These are phyloP conservation scores for Scytalopus superciliaris DNA, from an alignment of 2,113 vertebrate species.

Conservation along the genomic window DNA sequence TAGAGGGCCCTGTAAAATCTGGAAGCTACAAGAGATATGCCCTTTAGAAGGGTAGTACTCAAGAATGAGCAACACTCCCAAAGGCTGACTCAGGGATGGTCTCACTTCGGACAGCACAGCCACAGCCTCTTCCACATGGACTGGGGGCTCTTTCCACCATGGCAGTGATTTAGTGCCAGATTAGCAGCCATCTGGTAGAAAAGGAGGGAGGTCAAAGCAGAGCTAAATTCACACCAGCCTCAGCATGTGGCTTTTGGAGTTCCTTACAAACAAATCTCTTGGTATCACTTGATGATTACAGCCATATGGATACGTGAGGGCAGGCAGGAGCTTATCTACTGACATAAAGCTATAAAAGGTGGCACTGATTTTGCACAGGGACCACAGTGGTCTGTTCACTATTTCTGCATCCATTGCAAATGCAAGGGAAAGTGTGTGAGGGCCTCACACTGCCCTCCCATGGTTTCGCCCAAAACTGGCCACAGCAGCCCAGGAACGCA, in stretches of 20 bases:
- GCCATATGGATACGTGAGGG: slow-evolving; percentile 9
- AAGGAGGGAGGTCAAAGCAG: neutral
- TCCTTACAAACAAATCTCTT: slow-evolving; percentile 14
- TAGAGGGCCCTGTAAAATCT: neutral
- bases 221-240: slow-evolving; percentile 34
- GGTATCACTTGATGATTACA: slow-evolving; percentile 12
- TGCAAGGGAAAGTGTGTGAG: fast-evolving
- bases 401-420: neutral
- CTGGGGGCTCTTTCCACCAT: neutral
- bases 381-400: neutral
- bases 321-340: neutral
- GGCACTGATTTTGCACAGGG: slow-evolving; percentile 40
- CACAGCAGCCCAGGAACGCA: neutral
- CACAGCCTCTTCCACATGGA: neutral
- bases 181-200: neutral
- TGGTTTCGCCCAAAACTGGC: neutral
- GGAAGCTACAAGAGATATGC: neutral
- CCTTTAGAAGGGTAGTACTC: neutral
- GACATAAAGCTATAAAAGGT: slow-evolving; percentile 6
- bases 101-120: neutral
- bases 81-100: neutral
- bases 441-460: slow-evolving; percentile 25
- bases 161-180: neutral
- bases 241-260: slow-evolving; percentile 35
- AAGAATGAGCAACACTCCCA: neutral